phyloP scores from a whole-genome alignment of 2,113 vertebrate species.

The Urocynchramus pylzowi region DNA sequence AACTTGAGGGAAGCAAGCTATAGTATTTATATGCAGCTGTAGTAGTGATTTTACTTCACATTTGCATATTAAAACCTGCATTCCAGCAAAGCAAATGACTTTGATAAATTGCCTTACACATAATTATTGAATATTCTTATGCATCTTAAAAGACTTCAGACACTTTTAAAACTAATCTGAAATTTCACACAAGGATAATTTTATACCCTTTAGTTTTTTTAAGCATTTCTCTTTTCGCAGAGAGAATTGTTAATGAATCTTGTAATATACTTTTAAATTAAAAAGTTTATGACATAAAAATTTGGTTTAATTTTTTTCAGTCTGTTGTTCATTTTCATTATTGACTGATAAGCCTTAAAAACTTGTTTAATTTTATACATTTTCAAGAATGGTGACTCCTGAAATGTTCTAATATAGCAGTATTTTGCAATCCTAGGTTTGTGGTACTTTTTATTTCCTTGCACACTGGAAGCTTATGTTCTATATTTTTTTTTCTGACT shows the following conservation, averaged over 20 bases:
- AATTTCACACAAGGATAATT: neutral
- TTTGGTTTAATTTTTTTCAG: neutral
- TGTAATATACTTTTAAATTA: neutral
- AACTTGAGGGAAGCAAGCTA: neutral
- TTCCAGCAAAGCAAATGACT: conserved; percentile 35
- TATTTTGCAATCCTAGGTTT: neutral
- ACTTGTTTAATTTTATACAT: neutral
- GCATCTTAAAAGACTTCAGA: neutral
- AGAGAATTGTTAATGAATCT: neutral
- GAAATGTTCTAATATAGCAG: neutral
- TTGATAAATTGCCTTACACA: conserved; percentile 31
- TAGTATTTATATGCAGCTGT: neutral
- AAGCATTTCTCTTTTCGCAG: neutral
- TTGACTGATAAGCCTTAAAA: neutral
- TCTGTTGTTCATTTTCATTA: neutral
- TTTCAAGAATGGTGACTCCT: neutral
- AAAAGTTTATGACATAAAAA: neutral
- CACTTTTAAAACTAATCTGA: neutral
- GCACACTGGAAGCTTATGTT: neutral
- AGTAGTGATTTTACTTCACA: neutral
- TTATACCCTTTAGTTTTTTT: neutral
- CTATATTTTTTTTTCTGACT: neutral
- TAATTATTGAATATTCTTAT: conserved; percentile 3
- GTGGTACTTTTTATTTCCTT: neutral
- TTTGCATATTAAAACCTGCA: conserved; percentile 40